Evolutionary conservation across 2,888 invertebrate species (phyloP), one percentile per base, ranked within the genome.

Genomic region (Clanis bilineata): DNA sequence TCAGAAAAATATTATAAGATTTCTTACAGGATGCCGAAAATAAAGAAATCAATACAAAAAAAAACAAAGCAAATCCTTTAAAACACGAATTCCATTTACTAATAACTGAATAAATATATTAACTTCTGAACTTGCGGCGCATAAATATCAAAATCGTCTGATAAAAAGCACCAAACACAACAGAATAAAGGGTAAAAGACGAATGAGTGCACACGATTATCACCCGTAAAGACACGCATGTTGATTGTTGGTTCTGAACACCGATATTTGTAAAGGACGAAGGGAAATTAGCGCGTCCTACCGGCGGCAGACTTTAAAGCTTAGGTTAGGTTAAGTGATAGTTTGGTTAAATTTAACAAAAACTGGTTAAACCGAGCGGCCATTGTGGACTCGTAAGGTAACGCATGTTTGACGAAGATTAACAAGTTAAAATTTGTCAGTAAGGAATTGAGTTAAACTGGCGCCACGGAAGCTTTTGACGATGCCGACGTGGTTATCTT

Each of bases 261-360:
- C 65, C 63, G 63, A 63, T 90, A 78, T 90, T 90, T 89, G 83
- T 70, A 64, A 78, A 90, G 90, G 90, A 90, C 79, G 77, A 74
- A 64, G 73, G 79, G 59, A 79, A 88, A 88, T 90, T 90, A 90
- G 90, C 90, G 77, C 74, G 79, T 88, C 75, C 90, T 90, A 90
- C 90, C 80, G 28, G 90, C 90, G 90, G 90, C 78, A 59, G 65
- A 66, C 68, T 69, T 69, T 77, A 82, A 86, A 86, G 84, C 80
- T 25, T 21, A 51, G 39, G 38, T 51, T 57, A 36, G 18, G 58
- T 28, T 39, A 51, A 74, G 61, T 83, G 84, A 85, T 82, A 76
- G 73, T 65, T 69, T 66, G 64, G 61, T 70, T 66, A 77, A 83
- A 84, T 72, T 81, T 58, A 51, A 51, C 39, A 58, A 47, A 51